A percentile compares a stretch with the other conserved stretches of the same genome.
Evolutionary conservation across 2,888 invertebrate species (phyloP).

Genomic region (Chalcosyrphus nemorum): DNA sequence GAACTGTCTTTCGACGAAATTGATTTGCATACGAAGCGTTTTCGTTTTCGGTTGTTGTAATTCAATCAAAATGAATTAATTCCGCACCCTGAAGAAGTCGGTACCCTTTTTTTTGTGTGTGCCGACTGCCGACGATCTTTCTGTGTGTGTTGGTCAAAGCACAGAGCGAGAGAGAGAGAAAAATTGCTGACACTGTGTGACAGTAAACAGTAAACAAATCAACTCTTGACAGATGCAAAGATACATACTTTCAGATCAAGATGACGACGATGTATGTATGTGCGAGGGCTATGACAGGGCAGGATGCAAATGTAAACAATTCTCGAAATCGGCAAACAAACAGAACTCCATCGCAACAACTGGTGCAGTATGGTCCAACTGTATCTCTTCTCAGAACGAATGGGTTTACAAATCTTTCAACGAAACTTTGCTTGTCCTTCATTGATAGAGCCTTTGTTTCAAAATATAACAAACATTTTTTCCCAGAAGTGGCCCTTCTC

Average conservation of each 20-base stretch:
- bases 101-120: constrained; percentile 33
- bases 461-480: constrained; percentile 15
- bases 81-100: constrained; percentile 60
- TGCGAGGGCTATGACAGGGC: constrained; percentile 9
- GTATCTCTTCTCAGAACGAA: constrained; percentile 52
- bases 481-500: constrained; percentile 18
- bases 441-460: constrained; percentile 36
- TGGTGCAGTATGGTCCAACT: constrained; percentile 35
- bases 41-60: constrained; percentile 67
- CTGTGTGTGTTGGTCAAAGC: constrained; percentile 19
- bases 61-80: constrained; percentile 71
- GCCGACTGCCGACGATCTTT: no score
- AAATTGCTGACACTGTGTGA: constrained; percentile 59
- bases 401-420: constrained; percentile 23
- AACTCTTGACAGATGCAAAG: constrained; percentile 41
- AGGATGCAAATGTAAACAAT: constrained; percentile 66
- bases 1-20: constrained; percentile 33
- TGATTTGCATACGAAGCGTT: constrained; percentile 68
- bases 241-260: constrained; percentile 3
- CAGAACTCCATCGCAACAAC: constrained; percentile 26
- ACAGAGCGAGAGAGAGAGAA: constrained; percentile 22
- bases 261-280: not conserved
- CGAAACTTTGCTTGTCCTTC: not conserved
- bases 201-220: constrained; percentile 69
- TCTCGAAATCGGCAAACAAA: constrained; percentile 50